These are phyloP conservation scores for Galleria mellonella DNA, from an alignment of 1,140 invertebrate genomes.

Conservation along the genomic window DNA sequence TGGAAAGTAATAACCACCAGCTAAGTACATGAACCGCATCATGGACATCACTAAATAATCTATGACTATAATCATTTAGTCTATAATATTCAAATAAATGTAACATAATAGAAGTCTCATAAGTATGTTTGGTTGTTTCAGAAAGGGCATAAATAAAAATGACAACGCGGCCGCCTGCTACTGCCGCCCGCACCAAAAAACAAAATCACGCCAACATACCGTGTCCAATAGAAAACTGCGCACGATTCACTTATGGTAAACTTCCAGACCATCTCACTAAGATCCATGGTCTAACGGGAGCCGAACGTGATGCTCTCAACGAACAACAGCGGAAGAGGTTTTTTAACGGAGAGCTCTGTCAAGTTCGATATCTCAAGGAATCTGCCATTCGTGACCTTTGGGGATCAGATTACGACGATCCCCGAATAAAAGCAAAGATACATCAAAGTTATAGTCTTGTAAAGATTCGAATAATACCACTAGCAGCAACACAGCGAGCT, in stretches of 20 bases:
- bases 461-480: slow-evolving; percentile 69
- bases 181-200: slow-evolving; percentile 60
- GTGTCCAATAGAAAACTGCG: slow-evolving; percentile 71
- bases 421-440: slow-evolving; percentile 64
- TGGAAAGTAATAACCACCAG: too few relatives aligned
- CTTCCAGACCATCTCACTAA: slow-evolving; percentile 71
- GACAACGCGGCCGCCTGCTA: slow-evolving; percentile 34
- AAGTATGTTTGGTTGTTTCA: slow-evolving; percentile 29
- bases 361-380: slow-evolving; percentile 70
- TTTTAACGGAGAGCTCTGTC: slow-evolving; percentile 72
- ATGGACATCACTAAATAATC: too few relatives aligned
- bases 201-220: slow-evolving; percentile 73
- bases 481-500: slow-evolving; percentile 62
- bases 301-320: slow-evolving; percentile 66
- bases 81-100: too few relatives aligned
- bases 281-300: slow-evolving; percentile 65
- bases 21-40: too few relatives aligned
- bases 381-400: slow-evolving; percentile 69
- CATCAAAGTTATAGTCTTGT: slow-evolving; percentile 69
- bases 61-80: too few relatives aligned
- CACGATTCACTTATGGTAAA: slow-evolving; percentile 70
- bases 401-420: slow-evolving; percentile 71
- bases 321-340: slow-evolving; percentile 71
- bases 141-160: slow-evolving; percentile 35
- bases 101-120: neutral